Evolutionary conservation across 2,113 vertebrate species (phyloP).

Genomic region (Podilymbus podiceps): DNA sequence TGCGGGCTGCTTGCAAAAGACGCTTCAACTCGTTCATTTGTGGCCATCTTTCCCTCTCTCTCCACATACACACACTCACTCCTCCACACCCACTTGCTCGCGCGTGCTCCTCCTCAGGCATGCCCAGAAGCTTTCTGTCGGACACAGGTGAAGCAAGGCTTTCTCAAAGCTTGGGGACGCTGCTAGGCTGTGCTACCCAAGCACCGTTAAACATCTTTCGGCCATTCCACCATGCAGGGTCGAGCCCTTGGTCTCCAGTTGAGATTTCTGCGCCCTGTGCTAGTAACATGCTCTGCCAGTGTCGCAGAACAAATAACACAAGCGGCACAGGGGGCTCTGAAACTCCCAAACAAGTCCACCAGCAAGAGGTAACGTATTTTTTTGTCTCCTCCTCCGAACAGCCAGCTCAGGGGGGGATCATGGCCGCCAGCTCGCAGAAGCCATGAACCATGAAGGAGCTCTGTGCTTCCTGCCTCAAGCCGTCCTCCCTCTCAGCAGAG

Average conservation of each 20-base stretch:
- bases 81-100: not conserved
- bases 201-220: not conserved
- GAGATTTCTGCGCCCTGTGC: not conserved
- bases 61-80: not conserved
- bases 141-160: not conserved
- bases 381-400: not conserved
- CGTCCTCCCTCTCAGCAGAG: not conserved
- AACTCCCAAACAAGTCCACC: not conserved
- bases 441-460: not conserved
- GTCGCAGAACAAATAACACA: not conserved
- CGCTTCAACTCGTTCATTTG: not conserved
- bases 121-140: not conserved
- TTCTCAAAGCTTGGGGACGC: not conserved
- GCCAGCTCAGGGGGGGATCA: not conserved
- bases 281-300: not conserved
- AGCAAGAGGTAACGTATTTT: not conserved
- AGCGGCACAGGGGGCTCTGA: fast-evolving
- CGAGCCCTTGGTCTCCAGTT: not conserved
- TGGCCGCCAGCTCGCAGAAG: not conserved
- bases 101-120: not conserved
- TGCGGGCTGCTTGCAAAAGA: not conserved
- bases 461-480: not conserved
- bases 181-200: not conserved
- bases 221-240: not conserved
- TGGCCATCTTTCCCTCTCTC: not conserved